phyloP scores from a whole-genome alignment of 2,797 vertebrate species.

The Semaprochilodus insignis region DNA sequence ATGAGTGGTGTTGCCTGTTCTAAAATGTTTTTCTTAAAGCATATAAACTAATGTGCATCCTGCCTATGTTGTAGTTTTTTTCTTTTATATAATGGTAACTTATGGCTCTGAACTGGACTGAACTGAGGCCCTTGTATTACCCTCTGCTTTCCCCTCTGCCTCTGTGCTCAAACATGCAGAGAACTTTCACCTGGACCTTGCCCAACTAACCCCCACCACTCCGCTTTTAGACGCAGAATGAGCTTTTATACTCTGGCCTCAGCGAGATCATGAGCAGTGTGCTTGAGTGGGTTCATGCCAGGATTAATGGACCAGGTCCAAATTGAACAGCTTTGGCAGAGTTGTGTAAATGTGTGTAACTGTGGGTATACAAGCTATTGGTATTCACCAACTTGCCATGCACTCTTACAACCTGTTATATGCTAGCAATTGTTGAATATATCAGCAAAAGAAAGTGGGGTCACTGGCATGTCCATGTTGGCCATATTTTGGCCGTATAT shows the following conservation, averaged over 20 bases:
- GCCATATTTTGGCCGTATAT: too few relatives aligned
- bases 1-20: background rate
- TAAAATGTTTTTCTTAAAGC: too few relatives aligned
- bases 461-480: too few relatives aligned
- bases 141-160: background rate
- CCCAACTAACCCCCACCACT: slow-evolving; percentile 3
- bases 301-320: slow-evolving; percentile 18
- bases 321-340: slow-evolving; percentile 6
- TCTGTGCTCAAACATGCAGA: background rate
- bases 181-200: slow-evolving; percentile 7
- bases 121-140: slow-evolving; percentile 3
- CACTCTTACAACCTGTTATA: background rate
- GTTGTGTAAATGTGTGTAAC: background rate
- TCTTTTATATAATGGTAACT: background rate
- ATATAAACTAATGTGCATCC: too few relatives aligned
- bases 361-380: slow-evolving; percentile 8
- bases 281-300: slow-evolving; percentile 13
- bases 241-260: slow-evolving; percentile 22
- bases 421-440: background rate
- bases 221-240: background rate
- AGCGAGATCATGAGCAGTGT: slow-evolving; percentile 17
- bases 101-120: background rate
- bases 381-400: slow-evolving; percentile 11
- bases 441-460: background rate
- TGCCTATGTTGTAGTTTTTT: too few relatives aligned